Evolutionary conservation across 2,113 vertebrate genomes (phyloP).

Genomic region (Procavia capensis): DNA sequence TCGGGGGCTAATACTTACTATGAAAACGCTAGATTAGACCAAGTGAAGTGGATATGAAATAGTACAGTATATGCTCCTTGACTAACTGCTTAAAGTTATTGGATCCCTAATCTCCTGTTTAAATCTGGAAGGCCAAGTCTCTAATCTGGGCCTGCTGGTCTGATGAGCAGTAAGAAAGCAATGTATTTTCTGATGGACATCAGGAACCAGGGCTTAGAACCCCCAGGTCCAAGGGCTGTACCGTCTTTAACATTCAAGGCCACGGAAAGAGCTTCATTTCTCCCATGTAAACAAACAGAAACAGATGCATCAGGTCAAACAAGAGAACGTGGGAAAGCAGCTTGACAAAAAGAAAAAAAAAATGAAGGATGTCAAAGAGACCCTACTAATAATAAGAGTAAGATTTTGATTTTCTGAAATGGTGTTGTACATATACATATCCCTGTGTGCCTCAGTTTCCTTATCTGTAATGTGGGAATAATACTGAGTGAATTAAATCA

Average conservation of each 20-base stretch:
- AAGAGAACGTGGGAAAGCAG: background rate
- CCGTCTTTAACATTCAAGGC: background rate
- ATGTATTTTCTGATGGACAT: background rate
- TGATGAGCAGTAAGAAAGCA: background rate
- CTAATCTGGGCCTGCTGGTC: background rate
- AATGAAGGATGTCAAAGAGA: background rate
- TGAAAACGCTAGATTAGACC: background rate
- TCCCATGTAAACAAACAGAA: background rate
- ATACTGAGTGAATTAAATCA: background rate
- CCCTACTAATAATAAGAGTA: background rate
- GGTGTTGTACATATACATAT: background rate
- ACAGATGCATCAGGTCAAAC: background rate
- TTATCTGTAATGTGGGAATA: conserved; percentile 20
- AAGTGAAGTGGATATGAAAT: background rate
- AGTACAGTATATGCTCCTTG: background rate
- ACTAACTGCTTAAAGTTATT: background rate
- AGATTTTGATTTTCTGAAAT: background rate
- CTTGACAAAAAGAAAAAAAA: background rate
- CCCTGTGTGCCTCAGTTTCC: background rate
- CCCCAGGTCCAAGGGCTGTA: background rate
- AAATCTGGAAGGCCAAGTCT: background rate
- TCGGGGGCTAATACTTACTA: conserved; percentile 18
- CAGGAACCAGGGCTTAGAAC: background rate
- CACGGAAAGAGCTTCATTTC: background rate
- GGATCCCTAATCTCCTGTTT: background rate